phyloP scores from a whole-genome alignment of 2,888 invertebrate species.

The Trachelus iudaicus region DNA sequence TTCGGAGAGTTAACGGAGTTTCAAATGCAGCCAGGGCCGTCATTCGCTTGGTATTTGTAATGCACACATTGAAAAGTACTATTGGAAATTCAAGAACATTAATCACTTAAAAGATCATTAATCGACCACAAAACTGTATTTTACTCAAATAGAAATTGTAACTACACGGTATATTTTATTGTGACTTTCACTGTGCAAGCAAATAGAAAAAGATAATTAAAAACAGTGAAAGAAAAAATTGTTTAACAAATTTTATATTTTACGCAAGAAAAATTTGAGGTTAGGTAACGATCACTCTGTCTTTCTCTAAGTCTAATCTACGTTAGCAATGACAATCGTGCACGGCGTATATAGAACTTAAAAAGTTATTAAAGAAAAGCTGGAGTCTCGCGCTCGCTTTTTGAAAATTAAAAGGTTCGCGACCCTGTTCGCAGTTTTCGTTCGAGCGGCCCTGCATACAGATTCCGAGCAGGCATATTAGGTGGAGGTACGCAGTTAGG shows the following conservation, averaged over 20 bases:
- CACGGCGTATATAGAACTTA: neutral
- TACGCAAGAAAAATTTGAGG: neutral
- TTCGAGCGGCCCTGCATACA: constrained; percentile 60
- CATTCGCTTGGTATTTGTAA: constrained; percentile 32
- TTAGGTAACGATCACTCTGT: neutral
- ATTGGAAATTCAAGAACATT: neutral
- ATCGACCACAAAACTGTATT: neutral
- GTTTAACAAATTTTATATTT: neutral
- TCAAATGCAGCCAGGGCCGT: constrained; percentile 60
- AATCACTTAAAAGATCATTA: neutral
- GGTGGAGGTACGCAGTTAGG: constrained; percentile 66
- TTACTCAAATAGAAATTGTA: neutral
- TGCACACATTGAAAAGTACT: neutral
- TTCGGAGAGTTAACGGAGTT: constrained; percentile 64
- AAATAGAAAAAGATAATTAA: neutral
- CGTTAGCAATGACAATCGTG: neutral
- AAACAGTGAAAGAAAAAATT: neutral
- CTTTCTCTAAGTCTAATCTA: neutral
- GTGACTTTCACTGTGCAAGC: neutral
- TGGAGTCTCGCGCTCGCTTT: neutral
- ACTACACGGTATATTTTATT: neutral
- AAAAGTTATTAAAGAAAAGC: neutral
- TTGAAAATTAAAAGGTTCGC: constrained; percentile 36
- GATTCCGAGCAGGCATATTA: constrained; percentile 64
- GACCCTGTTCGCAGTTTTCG: constrained; percentile 61